These are phyloP conservation scores for Myiotriccus ornatus DNA, from an alignment of 2,797 vertebrate species.

Conservation along the genomic window DNA sequence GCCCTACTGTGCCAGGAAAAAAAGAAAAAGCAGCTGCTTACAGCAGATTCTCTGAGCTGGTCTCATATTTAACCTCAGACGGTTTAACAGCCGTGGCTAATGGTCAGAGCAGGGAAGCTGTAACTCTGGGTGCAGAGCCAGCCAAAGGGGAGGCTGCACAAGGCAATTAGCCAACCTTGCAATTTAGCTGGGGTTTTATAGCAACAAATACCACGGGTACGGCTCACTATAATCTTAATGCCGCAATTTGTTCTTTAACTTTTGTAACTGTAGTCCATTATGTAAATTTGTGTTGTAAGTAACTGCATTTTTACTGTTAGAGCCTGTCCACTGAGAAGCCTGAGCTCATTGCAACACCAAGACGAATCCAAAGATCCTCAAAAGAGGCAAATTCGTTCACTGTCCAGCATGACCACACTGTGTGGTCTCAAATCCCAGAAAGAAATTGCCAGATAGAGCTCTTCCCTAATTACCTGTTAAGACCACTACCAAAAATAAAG, in stretches of 20 bases:
- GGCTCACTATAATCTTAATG: background rate
- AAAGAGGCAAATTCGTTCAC: background rate
- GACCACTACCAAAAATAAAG: background rate
- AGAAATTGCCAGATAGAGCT: background rate
- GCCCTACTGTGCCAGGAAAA: background rate
- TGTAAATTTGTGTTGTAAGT: background rate
- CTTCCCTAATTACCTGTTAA: background rate
- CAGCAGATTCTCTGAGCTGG: background rate
- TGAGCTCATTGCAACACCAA: background rate
- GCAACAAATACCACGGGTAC: background rate
- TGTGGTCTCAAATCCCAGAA: background rate
- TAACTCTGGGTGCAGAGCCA: background rate
- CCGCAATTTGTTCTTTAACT: background rate
- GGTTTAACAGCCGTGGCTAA: background rate
- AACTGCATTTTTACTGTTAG: background rate
- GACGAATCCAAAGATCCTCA: background rate
- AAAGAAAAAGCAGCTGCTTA: background rate
- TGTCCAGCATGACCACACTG: background rate
- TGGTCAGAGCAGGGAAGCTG: background rate
- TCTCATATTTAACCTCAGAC: background rate
- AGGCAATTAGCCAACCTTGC: constrained; percentile 3
- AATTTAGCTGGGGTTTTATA: background rate
- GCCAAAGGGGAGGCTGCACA: background rate
- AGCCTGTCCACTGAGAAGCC: background rate
- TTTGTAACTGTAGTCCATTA: background rate